These are phyloP conservation scores for Tetheella fluctuosa DNA, from an alignment of 2,888 invertebrate species.

Conservation along the genomic window DNA sequence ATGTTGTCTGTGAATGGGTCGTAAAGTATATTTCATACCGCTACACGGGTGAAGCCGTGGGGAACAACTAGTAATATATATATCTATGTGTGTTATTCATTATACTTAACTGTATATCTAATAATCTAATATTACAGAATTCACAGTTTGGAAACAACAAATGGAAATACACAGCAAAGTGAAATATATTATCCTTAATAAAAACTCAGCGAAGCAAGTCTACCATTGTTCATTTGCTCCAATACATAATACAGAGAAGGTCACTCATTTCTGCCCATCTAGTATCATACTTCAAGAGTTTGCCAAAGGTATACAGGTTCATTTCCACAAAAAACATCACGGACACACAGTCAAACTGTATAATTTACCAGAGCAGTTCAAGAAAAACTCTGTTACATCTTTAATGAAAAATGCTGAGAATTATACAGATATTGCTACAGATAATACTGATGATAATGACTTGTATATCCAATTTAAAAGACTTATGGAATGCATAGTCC, in stretches of 20 bases:
- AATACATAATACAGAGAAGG: slow-evolving; percentile 6
- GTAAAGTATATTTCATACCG: no score
- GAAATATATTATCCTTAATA: slow-evolving; percentile 42
- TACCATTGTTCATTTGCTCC: slow-evolving; percentile 48
- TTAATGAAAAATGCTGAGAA: slow-evolving; percentile 35
- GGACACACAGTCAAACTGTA: slow-evolving; percentile 46
- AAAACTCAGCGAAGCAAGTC: slow-evolving; percentile 38
- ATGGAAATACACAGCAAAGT: slow-evolving; percentile 46
- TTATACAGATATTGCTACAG: slow-evolving; percentile 21
- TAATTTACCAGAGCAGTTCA: slow-evolving; percentile 36
- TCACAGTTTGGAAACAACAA: slow-evolving; percentile 53
- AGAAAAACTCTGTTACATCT: slow-evolving; percentile 45
- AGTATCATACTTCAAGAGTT: slow-evolving; percentile 47
- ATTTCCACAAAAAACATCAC: slow-evolving; percentile 55
- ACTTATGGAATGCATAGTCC: slow-evolving; percentile 49
- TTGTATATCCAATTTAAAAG: slow-evolving; percentile 55
- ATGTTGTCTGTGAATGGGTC: no score
- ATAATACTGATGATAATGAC: slow-evolving; percentile 30
- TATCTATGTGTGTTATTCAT: no score
- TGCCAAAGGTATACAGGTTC: slow-evolving; percentile 55
- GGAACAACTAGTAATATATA: no score
- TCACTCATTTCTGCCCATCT: slow-evolving; percentile 55
- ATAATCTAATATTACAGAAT: slow-evolving; percentile 64
- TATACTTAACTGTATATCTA: not conserved
- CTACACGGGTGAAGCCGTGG: no score